phyloP scores from a whole-genome alignment of 1,140 invertebrate species.

The Drosophila parvula region DNA sequence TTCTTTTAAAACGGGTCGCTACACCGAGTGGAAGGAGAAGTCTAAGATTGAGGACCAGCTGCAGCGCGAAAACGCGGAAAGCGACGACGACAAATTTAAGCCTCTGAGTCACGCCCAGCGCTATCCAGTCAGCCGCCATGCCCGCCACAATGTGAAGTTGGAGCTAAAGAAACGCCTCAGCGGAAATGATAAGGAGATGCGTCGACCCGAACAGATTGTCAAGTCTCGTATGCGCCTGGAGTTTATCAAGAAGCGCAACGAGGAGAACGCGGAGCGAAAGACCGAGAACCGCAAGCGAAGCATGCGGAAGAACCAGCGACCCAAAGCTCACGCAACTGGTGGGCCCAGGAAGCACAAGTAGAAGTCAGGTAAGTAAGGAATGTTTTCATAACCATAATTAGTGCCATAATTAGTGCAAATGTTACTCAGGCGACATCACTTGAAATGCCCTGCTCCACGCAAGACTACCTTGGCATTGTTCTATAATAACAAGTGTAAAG shows the following conservation, averaged over 20 bases:
- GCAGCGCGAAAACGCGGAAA: conserved; percentile 86
- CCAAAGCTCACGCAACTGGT: conserved; percentile 37
- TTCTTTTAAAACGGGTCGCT: conserved; percentile 95
- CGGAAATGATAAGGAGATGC: conserved; percentile 86
- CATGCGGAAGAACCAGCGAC: conserved; percentile 75
- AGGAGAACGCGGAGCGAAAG: conserved; percentile 65
- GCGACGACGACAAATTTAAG: conserved; percentile 84
- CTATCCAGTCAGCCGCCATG: conserved; percentile 86
- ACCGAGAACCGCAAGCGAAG: conserved; percentile 76
- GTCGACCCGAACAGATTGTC: conserved; percentile 88
- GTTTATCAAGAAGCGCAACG: conserved; percentile 71
- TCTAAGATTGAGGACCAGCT: conserved; percentile 88
- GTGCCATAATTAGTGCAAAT: neutral
- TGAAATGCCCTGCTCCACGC: neutral
- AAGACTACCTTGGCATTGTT: neutral
- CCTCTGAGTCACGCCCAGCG: conserved; percentile 81
- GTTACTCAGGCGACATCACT: neutral
- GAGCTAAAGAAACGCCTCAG: conserved; percentile 84
- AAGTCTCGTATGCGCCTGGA: conserved; percentile 86
- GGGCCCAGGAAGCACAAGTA: conserved; percentile 54
- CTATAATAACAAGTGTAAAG: conserved; percentile 1
- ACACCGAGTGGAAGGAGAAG: conserved; percentile 94
- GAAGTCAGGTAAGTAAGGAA: conserved; percentile 9
- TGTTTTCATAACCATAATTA: neutral
- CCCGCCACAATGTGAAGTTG: conserved; percentile 87